Conservation (phyloP, 2,888 invertebrate species). For the Orchesella flavescens region DNA sequence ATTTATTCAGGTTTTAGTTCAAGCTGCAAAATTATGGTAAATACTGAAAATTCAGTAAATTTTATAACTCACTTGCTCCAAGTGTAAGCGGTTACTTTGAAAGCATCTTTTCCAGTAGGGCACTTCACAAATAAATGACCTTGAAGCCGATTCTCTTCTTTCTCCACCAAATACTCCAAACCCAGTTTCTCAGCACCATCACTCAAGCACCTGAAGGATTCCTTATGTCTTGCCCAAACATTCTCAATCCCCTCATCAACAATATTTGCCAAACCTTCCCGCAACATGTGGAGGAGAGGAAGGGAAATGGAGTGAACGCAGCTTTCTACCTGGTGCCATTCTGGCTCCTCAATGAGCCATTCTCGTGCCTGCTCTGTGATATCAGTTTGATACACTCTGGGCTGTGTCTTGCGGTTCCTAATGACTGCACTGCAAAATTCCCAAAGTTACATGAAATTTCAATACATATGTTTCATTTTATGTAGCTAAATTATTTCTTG, state of each 20-base stretch:
- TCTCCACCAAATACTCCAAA: background rate
- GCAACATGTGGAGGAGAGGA: background rate
- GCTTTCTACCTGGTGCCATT: no score
- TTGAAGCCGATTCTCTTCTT: background rate
- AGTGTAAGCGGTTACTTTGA: background rate
- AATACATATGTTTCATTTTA: background rate
- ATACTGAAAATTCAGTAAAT: background rate
- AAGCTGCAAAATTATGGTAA: background rate
- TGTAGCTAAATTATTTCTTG: constrained; percentile 73
- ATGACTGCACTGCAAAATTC: background rate
- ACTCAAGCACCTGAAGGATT: background rate
- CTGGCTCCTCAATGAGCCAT: background rate
- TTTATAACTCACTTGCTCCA: background rate
- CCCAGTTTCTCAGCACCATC: background rate
- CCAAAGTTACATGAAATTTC: background rate
- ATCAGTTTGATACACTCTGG: background rate
- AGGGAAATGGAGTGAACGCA: background rate
- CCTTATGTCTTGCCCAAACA: background rate
- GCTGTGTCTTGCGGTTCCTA: background rate
- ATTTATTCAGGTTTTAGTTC: no score
- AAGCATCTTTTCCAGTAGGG: background rate
- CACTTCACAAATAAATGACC: background rate
- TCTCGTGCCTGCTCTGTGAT: background rate
- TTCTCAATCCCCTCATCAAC: constrained; percentile 7
- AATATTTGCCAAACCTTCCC: background rate